Evolutionary conservation across 2,888 invertebrate species (phyloP).

Genomic region (Drosophila monieri): DNA sequence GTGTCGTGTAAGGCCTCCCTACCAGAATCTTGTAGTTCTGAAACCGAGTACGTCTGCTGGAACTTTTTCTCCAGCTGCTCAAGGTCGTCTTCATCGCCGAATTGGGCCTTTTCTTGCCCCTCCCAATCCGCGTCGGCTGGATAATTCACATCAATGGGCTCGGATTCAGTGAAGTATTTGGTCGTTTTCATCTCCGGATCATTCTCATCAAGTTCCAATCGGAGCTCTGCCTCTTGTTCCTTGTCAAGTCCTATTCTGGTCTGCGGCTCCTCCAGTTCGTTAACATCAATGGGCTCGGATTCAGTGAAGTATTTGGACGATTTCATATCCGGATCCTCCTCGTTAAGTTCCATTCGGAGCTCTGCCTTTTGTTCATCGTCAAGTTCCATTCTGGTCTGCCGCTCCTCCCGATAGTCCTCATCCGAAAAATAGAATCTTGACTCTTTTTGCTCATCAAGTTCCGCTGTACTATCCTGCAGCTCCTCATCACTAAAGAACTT

Average conservation of each 20-base stretch:
- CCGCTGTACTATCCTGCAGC: background rate
- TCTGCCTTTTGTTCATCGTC: too few species aligned
- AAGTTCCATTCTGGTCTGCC: background rate
- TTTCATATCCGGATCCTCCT: background rate
- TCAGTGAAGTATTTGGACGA: too few species aligned
- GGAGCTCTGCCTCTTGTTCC: too few species aligned
- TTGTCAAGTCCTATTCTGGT: background rate
- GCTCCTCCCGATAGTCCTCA: background rate
- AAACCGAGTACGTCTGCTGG: background rate
- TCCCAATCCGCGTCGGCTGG: background rate
- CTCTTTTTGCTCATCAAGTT: background rate
- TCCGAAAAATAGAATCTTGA: background rate
- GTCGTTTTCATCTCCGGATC: background rate
- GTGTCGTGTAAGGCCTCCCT: background rate
- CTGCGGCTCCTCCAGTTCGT: background rate
- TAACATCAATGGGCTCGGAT: background rate
- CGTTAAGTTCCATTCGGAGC: background rate
- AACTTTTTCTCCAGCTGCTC: constrained; percentile 1
- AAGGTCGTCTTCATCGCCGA: background rate
- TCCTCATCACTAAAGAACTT: background rate
- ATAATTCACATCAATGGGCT: background rate
- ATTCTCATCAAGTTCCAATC: background rate
- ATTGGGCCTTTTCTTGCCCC: background rate
- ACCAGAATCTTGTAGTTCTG: background rate
- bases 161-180: too few species aligned